phyloP scores from a whole-genome alignment of 2,797 vertebrate species.

The Tragopan temminckii region DNA sequence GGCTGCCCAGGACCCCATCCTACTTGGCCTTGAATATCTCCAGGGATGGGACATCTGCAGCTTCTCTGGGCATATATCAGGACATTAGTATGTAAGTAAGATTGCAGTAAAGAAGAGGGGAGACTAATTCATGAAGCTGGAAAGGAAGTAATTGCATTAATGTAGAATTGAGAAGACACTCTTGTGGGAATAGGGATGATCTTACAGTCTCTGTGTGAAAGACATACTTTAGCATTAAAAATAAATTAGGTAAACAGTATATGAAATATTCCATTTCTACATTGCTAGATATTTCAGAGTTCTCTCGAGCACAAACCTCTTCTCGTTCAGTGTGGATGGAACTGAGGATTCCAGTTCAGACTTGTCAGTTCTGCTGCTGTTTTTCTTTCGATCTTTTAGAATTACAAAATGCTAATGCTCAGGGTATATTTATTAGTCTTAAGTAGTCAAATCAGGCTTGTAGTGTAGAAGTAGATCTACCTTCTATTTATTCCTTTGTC shows the following conservation, averaged over 20 bases:
- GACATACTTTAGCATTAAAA: background rate
- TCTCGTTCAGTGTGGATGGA: background rate
- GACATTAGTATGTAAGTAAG: background rate
- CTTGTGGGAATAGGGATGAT: background rate
- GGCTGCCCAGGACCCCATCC: background rate
- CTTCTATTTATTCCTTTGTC: background rate
- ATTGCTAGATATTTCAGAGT: background rate
- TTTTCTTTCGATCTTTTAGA: background rate
- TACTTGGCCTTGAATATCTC: background rate
- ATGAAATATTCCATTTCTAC: background rate
- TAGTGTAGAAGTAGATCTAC: background rate
- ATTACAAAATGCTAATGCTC: background rate
- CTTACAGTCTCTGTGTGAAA: background rate
- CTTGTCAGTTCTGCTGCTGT: background rate
- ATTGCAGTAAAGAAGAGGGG: background rate
- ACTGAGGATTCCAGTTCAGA: background rate
- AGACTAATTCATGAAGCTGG: background rate
- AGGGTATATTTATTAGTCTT: background rate
- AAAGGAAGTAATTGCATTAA: background rate
- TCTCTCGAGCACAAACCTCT: background rate
- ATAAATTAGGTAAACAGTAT: background rate
- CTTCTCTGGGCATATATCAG: background rate
- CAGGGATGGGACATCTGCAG: background rate
- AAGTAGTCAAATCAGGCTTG: background rate
- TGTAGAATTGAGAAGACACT: background rate